phyloP scores from a whole-genome alignment of 2,888 invertebrate species.

The Baronia brevicornis region DNA sequence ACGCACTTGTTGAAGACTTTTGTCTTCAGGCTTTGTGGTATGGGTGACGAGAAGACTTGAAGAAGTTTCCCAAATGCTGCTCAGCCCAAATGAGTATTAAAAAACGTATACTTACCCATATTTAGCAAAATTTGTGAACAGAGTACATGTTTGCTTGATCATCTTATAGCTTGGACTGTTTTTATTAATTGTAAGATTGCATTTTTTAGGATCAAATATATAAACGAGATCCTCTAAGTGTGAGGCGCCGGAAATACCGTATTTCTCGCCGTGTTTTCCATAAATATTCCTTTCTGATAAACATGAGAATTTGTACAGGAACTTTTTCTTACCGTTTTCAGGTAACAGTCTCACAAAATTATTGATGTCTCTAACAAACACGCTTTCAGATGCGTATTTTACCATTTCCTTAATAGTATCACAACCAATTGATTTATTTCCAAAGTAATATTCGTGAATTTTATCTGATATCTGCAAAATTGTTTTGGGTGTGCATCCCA shows the following conservation, averaged over 20 bases:
- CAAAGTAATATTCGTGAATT: slow-evolving; percentile 37
- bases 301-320: slow-evolving; percentile 37
- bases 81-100: slow-evolving; percentile 4
- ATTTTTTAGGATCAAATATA: slow-evolving; percentile 34
- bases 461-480: slow-evolving; percentile 30
- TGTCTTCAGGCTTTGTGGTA: no score
- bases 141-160: slow-evolving; percentile 33
- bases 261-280: slow-evolving; percentile 27
- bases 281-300: slow-evolving; percentile 38
- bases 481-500: slow-evolving; percentile 22
- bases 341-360: slow-evolving; percentile 25
- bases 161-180: slow-evolving; percentile 33
- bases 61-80: neutral
- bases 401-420: slow-evolving; percentile 30
- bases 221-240: slow-evolving; percentile 50
- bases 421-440: slow-evolving; percentile 22
- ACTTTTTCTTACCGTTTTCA: slow-evolving; percentile 22
- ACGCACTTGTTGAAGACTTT: no score
- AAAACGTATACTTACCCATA: slow-evolving; percentile 36
- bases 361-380: slow-evolving; percentile 27
- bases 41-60: neutral
- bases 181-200: slow-evolving; percentile 31
- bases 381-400: slow-evolving; percentile 23
- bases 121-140: slow-evolving; percentile 52
- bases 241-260: slow-evolving; percentile 34